Evolutionary conservation across 2,888 invertebrate species (phyloP), one percentile per base, ranked within the genome.

Genomic region (Xanthia togata): DNA sequence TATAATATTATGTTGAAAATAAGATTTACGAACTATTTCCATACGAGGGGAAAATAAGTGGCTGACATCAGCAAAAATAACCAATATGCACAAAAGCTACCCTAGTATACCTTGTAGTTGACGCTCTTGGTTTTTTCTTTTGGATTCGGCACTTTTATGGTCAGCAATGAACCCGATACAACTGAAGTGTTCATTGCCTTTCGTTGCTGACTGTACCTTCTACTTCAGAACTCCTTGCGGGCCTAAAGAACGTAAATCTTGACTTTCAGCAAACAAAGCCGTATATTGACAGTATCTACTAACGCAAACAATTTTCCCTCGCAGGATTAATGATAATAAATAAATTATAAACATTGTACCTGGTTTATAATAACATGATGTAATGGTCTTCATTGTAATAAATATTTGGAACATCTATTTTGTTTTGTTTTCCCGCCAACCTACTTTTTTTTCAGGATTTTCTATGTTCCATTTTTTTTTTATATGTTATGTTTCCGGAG

Each of bases 311-410:
- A 83, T 80, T 79, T 89, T 86, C 90, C 91, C 91, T 91, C 89
- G 85, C 92, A 91, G 89, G 87, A 90, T 89, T 88, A 89, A 89
- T 90, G 87, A 91, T 88, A 89, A 79, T 88, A 88, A 91, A 93
- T 93, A 88, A 91, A 93, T 94, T 94, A 93, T 94, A 95, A 95
- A 95, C 93, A 91, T 91, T 96, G 96, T 96, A 96, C 96, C 96
- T 96, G 96, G 95, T 95, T 94, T 95, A 93, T 94, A 95, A 95
- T 95, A 94, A 95, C 92, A 93, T 86, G 90, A 91, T 95, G 93
- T 95, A 94, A 94, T 91, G 93, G 93, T 95, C 94, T 95, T 95
- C 93, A 95, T 93, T 94, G 94, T 95, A 96, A 96, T 96, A 96
- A 96, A 96, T 95, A 95, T 95, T 95, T 96, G 94, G 94, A 94